Base-by-base conservation (phyloP, 2,888 invertebrate species). In the Spodoptera picta region DNA sequence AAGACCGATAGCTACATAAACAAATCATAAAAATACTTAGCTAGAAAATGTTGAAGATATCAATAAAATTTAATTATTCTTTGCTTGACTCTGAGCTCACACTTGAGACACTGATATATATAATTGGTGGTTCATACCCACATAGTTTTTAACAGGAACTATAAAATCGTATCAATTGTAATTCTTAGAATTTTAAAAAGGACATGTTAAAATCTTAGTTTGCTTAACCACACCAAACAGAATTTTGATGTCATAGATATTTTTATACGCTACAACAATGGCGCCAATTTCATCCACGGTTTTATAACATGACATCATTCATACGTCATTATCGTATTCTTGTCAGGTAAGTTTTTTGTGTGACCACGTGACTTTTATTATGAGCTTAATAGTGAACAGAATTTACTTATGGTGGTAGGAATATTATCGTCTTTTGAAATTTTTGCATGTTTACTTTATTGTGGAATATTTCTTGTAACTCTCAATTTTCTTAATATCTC, bases 311-410 rank as follows among this genome's bases (percentile, higher is more conserved):
- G 83, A 87, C 84, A 83, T 86, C 84, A 87, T 64, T 68, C 53
- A 51, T 47, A 77, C 83, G 82, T 85, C 83, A 83, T 73, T 80
- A 77, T 63, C 49, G 65, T 69, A 82, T 86, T 83, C 85, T 57
- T 70, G 77, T 80, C 84, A 80, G 75, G 61, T 72, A 50, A 43
- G 7, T 10, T 43, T 46, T 55, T 53, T 45, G 11, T 54, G 41
- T 10, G 11, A 42, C 14, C 51, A 52, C 42, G 24, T 42, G 48
- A 48, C 36, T 65, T 12, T 51, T 54, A 12, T 31, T 31, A 6
- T 4, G 53, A 27, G 42, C 50, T 19, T 53, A 27, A 44, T 45
- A 19, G 31, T 14, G 50, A n/a, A 23, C 6, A 4, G 7, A 52
- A 23, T 53, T 61, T 7, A 23, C 31, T 31, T 6, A 31, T 31